Percentiles rank a stretch among this genome's conserved stretches.
Evolutionary conservation across 2,113 vertebrate genomes (phyloP).

Genomic region (Nesoenas mayeri): DNA sequence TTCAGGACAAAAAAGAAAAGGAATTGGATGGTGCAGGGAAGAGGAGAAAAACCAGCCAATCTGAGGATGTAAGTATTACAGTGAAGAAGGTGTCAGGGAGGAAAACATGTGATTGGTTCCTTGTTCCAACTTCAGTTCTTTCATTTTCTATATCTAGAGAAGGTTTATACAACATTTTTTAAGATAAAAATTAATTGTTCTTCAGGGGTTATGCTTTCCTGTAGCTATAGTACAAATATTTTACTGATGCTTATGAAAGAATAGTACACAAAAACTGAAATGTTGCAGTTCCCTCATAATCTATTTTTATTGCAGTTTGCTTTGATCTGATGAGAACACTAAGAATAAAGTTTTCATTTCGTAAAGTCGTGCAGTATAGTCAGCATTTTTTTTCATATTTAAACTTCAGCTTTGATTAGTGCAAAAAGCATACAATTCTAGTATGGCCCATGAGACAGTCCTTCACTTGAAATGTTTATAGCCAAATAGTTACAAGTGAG

Average conservation of each 20-base stretch:
- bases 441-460: not conserved
- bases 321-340: not conserved
- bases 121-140: not conserved
- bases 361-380: not conserved
- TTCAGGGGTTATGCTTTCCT: no score
- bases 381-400: not conserved
- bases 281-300: not conserved
- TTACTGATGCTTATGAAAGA: not conserved
- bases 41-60: conserved; percentile 93
- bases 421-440: not conserved
- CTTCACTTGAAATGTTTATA: not conserved
- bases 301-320: not conserved
- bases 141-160: not conserved
- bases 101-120: not conserved
- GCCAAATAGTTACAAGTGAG: not conserved
- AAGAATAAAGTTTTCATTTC: not conserved
- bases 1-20: conserved; percentile 97
- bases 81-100: not conserved
- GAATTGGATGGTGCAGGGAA: conserved; percentile 89
- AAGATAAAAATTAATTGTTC: not conserved
- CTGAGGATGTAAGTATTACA: conserved; percentile 88
- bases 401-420: not conserved
- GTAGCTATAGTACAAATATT: not conserved
- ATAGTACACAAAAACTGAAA: not conserved
- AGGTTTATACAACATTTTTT: not conserved